Evolutionary conservation across 2,113 vertebrate genomes (phyloP).

Genomic region (Callionymus lyra): DNA sequence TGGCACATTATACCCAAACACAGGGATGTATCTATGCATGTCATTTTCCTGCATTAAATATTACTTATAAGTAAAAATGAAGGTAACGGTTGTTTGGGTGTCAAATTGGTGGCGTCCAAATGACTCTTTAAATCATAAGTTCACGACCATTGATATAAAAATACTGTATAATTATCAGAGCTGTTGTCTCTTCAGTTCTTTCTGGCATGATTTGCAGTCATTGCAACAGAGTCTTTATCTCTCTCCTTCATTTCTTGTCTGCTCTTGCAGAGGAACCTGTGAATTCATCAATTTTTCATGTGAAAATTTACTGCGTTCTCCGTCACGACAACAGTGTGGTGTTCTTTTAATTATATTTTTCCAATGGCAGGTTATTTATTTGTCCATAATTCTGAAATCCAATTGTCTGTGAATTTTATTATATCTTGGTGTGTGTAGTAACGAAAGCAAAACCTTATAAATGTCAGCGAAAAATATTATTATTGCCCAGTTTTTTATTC

Average conservation of each 20-base stretch:
- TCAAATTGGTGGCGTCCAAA: too few relatives aligned
- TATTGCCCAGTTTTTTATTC: too few relatives aligned
- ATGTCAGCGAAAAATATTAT: neutral
- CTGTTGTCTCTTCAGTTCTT: slow-evolving; percentile 11
- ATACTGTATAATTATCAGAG: slow-evolving; percentile 24
- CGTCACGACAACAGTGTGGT: slow-evolving; percentile 20
- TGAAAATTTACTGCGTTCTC: slow-evolving; percentile 16
- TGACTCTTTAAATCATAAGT: too few relatives aligned
- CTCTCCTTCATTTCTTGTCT: slow-evolving; percentile 11
- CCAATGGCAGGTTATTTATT: slow-evolving; percentile 17
- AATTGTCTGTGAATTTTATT: slow-evolving; percentile 12
- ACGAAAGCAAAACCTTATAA: too few relatives aligned
- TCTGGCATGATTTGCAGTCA: slow-evolving; percentile 1
- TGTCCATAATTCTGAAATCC: slow-evolving; percentile 13
- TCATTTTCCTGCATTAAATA: too few relatives aligned
- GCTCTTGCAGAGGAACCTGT: slow-evolving; percentile 20
- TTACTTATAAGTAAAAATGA: too few relatives aligned
- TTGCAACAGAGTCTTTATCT: slow-evolving; percentile 20
- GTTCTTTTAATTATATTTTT: too few relatives aligned
- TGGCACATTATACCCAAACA: too few relatives aligned
- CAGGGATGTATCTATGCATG: too few relatives aligned
- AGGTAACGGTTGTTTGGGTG: too few relatives aligned
- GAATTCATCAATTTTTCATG: slow-evolving; percentile 37
- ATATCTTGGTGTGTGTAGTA: too few relatives aligned
- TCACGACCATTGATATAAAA: slow-evolving; percentile 10